phyloP scores from a whole-genome alignment of 2,113 vertebrate genomes.

The Hippocampus barbouri region DNA sequence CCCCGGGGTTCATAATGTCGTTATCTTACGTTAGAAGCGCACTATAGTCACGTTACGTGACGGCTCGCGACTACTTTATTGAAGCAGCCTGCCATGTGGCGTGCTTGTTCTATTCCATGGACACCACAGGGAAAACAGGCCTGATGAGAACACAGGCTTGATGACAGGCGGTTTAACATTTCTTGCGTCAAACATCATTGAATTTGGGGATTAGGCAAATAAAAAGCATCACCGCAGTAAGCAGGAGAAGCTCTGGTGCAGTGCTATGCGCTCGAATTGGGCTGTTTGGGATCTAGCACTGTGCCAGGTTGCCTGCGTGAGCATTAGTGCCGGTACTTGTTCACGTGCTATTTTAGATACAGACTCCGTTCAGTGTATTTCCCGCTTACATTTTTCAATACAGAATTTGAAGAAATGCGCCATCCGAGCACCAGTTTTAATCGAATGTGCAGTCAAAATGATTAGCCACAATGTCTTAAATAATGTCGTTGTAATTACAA shows the following conservation, averaged over 20 bases:
- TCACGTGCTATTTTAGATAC: conserved; percentile 3
- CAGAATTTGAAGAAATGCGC: conserved; percentile 29
- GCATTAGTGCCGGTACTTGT: conserved; percentile 12
- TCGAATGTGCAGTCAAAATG: conserved; percentile 99
- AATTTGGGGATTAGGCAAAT: conserved; percentile 95
- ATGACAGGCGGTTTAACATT: conserved; percentile 79
- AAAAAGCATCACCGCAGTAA: conserved; percentile 82
- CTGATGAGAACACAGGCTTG: conserved; percentile 83
- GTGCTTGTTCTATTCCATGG: conserved; percentile 91
- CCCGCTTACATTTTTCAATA: conserved; percentile 17
- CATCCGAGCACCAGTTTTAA: conserved; percentile 86
- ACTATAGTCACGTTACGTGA: conserved; percentile 84
- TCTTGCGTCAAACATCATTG: conserved; percentile 88
- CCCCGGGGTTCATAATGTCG: conserved; percentile 84
- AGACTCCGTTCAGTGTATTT: conserved; percentile 1
- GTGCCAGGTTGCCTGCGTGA: conserved; percentile 26
- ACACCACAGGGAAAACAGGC: conserved; percentile 94
- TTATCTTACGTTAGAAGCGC: conserved; percentile 63
- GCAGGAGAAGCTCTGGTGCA: conserved; percentile 66
- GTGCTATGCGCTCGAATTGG: conserved; percentile 66
- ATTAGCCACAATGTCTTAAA: conserved; percentile 96
- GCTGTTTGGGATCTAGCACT: conserved; percentile 76
- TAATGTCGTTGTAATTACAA: conserved; percentile 99
- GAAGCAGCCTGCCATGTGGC: conserved; percentile 83
- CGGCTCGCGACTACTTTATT: conserved; percentile 87